Evolutionary conservation across 1,140 invertebrate species (phyloP).

Genomic region (Pseudobourletiella spinata): DNA sequence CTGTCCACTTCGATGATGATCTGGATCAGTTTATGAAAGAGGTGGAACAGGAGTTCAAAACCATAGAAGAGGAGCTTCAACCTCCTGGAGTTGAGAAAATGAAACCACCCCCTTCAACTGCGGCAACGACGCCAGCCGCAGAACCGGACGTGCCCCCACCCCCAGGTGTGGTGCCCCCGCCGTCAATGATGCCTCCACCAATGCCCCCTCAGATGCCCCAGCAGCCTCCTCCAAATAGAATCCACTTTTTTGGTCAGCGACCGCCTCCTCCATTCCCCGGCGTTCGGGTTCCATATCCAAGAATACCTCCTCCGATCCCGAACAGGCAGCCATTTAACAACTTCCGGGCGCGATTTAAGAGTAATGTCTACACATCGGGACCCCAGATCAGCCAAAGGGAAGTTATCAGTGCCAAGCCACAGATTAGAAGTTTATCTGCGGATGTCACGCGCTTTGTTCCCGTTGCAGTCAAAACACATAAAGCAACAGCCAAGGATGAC

Average conservation of each 20-base stretch:
- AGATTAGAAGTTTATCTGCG: constrained; percentile 65
- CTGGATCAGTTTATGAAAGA: constrained; percentile 79
- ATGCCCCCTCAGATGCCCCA: constrained; percentile 36
- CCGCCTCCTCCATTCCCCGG: constrained; percentile 62
- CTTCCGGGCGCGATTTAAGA: constrained; percentile 35
- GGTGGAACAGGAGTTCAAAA: constrained; percentile 35
- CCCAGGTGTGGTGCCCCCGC: constrained; percentile 28
- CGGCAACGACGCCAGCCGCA: neutral
- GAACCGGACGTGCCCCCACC: constrained; percentile 36
- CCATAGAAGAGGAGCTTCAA: constrained; percentile 36
- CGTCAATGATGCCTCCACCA: constrained; percentile 39
- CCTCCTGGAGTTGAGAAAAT: constrained; percentile 28
- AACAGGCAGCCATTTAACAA: neutral
- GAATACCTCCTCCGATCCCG: constrained; percentile 41
- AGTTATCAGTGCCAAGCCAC: constrained; percentile 41
- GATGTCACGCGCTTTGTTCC: constrained; percentile 93
- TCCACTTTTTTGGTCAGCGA: constrained; percentile 27
- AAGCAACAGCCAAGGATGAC: constrained; percentile 52
- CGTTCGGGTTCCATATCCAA: constrained; percentile 46
- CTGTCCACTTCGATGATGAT: constrained; percentile 29
- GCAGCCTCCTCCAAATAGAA: constrained; percentile 17
- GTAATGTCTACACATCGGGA: constrained; percentile 70
- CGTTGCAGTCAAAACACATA: constrained; percentile 75
- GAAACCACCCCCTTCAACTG: neutral
- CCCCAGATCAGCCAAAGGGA: constrained; percentile 56